These are phyloP conservation scores for Pantelozetes paolii DNA, from an alignment of 2,888 invertebrate species.

Conservation along the genomic window DNA sequence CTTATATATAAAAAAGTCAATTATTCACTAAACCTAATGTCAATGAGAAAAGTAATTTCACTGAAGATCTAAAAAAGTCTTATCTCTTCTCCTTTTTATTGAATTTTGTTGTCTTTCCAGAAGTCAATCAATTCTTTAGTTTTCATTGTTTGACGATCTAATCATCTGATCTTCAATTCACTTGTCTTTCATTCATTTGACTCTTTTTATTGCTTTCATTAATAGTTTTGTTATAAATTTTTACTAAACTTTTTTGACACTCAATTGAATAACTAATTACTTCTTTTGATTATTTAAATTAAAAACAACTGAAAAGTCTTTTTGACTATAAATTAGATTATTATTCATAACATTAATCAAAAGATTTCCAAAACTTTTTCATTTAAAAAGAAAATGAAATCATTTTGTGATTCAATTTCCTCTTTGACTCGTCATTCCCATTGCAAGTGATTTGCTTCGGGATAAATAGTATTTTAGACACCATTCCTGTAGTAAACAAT, in stretches of 20 bases:
- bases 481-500: background rate
- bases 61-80: background rate
- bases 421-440: background rate
- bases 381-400: too few species aligned
- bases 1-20: background rate
- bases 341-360: too few species aligned
- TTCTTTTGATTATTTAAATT: background rate
- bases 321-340: too few species aligned
- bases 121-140: slow-evolving; percentile 24
- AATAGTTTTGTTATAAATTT: background rate
- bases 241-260: background rate
- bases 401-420: background rate
- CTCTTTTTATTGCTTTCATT: background rate
- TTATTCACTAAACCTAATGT: background rate
- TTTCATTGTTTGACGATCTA: slow-evolving; percentile 14
- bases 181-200: background rate
- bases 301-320: background rate
- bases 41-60: background rate
- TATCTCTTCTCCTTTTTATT: background rate
- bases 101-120: background rate
- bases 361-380: too few species aligned
- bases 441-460: background rate
- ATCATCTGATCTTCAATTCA: slow-evolving; percentile 13
- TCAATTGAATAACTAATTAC: background rate
- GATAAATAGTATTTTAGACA: background rate